Conservation (phyloP, 1,140 invertebrate species). For the Ectropis grisescens region DNA sequence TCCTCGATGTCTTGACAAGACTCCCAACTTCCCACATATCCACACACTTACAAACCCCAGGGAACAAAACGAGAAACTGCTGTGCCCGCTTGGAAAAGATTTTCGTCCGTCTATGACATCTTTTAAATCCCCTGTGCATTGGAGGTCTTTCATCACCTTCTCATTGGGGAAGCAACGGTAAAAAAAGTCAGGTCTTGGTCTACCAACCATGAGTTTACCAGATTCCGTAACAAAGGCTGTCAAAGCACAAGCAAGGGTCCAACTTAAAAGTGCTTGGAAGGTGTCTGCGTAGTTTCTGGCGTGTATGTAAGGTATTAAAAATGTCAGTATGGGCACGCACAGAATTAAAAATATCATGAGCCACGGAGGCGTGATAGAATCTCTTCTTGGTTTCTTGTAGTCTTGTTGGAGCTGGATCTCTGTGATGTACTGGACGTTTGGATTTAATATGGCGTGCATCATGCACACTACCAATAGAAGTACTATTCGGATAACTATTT, state of each 20-base stretch:
- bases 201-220: constrained; percentile 80
- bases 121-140: constrained; percentile 75
- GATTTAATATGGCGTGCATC: constrained; percentile 50
- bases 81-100: constrained; percentile 92
- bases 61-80: constrained; percentile 83
- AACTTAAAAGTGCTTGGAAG: constrained; percentile 25
- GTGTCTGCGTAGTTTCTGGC: constrained; percentile 13
- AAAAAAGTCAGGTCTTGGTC: constrained; percentile 87
- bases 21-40: constrained; percentile 77
- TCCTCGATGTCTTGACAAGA: constrained; percentile 65
- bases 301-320: constrained; percentile 62
- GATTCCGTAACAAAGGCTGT: constrained; percentile 80
- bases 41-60: constrained; percentile 81
- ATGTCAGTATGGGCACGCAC: constrained; percentile 70
- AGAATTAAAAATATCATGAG: constrained; percentile 75
- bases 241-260: constrained; percentile 76
- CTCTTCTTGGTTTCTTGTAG: constrained; percentile 80
- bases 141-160: constrained; percentile 64
- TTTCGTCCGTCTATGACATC: constrained; percentile 83
- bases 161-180: constrained; percentile 87
- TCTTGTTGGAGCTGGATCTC: constrained; percentile 79
- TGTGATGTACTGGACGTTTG: constrained; percentile 80
- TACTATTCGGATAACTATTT: constrained; percentile 13
- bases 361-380: constrained; percentile 75
- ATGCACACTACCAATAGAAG: constrained; percentile 13